phyloP scores from a whole-genome alignment of 2,113 vertebrate genomes.

The Plecturocebus donacophilus region DNA sequence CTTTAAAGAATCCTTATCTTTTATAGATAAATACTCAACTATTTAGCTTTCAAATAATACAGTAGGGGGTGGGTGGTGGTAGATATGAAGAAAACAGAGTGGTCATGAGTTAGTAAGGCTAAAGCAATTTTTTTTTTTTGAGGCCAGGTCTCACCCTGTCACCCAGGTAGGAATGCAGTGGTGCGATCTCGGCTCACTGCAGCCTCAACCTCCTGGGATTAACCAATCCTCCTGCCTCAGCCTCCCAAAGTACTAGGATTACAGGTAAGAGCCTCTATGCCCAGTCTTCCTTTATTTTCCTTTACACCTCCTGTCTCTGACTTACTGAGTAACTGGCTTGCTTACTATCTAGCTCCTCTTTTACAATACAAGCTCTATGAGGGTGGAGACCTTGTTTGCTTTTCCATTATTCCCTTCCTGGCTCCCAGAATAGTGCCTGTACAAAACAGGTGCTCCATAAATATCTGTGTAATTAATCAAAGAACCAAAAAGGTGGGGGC shows the following conservation, averaged over 20 bases:
- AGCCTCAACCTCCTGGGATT: not conserved
- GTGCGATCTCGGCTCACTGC: not conserved
- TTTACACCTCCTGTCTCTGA: not conserved
- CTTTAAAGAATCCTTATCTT: slow-evolving; percentile 31
- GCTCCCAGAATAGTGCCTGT: not conserved
- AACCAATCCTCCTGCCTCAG: not conserved
- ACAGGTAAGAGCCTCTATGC: not conserved
- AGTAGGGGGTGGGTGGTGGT: not conserved
- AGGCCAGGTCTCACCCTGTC: not conserved
- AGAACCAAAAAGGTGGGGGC: not conserved
- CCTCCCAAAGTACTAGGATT: not conserved
- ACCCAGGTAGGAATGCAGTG: not conserved
- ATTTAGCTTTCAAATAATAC: slow-evolving; percentile 27
- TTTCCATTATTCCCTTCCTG: not conserved
- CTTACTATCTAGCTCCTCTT: not conserved
- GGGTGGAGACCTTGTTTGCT: not conserved
- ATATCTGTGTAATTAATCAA: not conserved
- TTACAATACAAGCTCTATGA: not conserved
- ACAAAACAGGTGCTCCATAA: not conserved
- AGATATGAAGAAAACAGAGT: not conserved
- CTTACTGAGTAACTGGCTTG: too few species aligned
- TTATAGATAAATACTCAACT: not conserved
- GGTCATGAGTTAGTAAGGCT: not conserved
- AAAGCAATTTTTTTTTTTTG: not conserved
- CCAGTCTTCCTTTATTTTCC: not conserved